These are phyloP conservation scores for Nipponacmea schrenckii DNA, from an alignment of 2,888 invertebrate genomes.

Conservation along the genomic window DNA sequence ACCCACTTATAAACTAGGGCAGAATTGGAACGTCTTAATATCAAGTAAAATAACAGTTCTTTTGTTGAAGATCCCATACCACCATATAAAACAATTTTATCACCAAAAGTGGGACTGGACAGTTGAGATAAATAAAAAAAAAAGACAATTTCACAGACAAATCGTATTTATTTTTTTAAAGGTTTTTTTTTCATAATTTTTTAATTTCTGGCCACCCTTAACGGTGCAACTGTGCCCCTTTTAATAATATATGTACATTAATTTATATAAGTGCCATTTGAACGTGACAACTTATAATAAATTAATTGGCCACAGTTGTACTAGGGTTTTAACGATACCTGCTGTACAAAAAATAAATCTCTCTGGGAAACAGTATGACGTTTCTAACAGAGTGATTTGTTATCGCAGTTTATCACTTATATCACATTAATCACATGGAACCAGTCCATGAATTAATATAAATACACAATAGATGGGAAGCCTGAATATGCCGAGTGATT, in stretches of 20 bases:
- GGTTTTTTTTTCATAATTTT: constrained; percentile 9
- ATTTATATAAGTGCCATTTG: not conserved
- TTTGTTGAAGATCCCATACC: too few species aligned
- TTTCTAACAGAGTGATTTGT: not conserved
- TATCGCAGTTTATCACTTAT: constrained; percentile 3
- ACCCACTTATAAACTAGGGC: too few species aligned
- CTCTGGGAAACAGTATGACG: not conserved
- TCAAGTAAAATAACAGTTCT: too few species aligned
- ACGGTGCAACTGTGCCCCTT: constrained; percentile 19
- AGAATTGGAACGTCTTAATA: too few species aligned
- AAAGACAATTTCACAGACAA: constrained; percentile 17
- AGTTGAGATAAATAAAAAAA: not conserved
- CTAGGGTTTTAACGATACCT: constrained; percentile 26
- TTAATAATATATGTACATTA: constrained; percentile 24
- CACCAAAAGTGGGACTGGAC: too few species aligned
- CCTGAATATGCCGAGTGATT: constrained; percentile 4
- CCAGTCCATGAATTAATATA: constrained; percentile 1
- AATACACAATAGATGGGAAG: constrained; percentile 3
- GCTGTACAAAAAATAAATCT: constrained; percentile 37
- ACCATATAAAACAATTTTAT: too few species aligned
- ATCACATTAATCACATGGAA: not conserved
- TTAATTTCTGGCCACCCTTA: constrained; percentile 20
- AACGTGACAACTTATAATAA: too few species aligned
- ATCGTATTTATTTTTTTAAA: constrained; percentile 21
- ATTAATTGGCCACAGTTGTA: constrained; percentile 13